These are phyloP conservation scores for Agraylea sexmaculata DNA, from an alignment of 1,140 invertebrate genomes.

Conservation along the genomic window DNA sequence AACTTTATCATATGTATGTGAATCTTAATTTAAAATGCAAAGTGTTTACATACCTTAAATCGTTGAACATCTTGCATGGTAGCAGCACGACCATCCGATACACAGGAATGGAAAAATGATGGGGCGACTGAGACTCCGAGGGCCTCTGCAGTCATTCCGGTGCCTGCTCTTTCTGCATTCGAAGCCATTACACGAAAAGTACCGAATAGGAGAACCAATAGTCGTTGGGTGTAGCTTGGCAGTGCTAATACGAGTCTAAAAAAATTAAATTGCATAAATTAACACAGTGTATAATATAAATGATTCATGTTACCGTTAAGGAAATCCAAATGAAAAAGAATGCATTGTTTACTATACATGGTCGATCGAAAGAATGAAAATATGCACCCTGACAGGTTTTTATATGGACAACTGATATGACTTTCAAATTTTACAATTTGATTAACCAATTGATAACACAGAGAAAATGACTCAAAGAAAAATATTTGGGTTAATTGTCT, in stretches of 20 bases:
- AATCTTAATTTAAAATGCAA: constrained; percentile 12
- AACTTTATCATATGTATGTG: constrained; percentile 8
- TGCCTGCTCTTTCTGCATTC: constrained; percentile 77
- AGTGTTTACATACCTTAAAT: constrained; percentile 62
- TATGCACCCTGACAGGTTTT: too few species aligned
- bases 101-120: constrained; percentile 95
- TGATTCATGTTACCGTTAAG: too few species aligned
- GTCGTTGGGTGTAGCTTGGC: constrained; percentile 80
- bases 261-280: constrained; percentile 1
- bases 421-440: too few species aligned
- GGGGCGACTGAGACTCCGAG: constrained; percentile 91
- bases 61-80: constrained; percentile 90
- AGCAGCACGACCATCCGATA: constrained; percentile 83
- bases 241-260: constrained; percentile 77
- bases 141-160: constrained; percentile 94
- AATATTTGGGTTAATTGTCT: too few species aligned
- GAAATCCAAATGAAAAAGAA: too few species aligned
- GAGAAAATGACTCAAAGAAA: too few species aligned
- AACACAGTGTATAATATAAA: constrained; percentile 4
- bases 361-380: too few species aligned
- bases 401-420: too few species aligned
- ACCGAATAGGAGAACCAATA: constrained; percentile 90
- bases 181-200: constrained; percentile 94
- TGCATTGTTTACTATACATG: too few species aligned
- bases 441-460: too few species aligned